A percentile compares a stretch with the other conserved stretches of the same genome.
Conservation (phyloP, 1,140 invertebrate genomes). For the Pachypeltis micranthus region DNA sequence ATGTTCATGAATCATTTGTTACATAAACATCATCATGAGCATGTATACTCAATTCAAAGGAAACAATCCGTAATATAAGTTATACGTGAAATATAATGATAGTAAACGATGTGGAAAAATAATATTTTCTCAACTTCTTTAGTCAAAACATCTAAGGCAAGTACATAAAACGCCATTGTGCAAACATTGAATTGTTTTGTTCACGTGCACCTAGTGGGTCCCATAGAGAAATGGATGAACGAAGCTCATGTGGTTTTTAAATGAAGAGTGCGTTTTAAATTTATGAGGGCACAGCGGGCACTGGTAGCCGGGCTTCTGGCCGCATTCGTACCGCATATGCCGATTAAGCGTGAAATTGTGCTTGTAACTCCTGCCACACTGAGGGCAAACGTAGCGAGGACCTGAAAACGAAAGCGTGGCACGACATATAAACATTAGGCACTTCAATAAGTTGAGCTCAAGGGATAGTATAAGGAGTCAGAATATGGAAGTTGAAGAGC, state of each 20-base stretch:
- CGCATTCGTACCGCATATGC: constrained; percentile 23
- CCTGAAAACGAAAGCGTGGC: not conserved
- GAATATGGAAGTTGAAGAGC: not conserved
- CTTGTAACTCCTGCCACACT: constrained; percentile 6
- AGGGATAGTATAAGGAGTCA: not conserved
- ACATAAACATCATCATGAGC: too few relatives aligned
- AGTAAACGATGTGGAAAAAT: too few relatives aligned
- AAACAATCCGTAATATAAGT: too few relatives aligned
- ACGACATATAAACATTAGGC: not conserved
- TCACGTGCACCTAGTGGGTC: too few relatives aligned
- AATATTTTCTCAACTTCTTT: too few relatives aligned
- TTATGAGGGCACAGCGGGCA: constrained; percentile 38
- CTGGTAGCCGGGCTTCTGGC: constrained; percentile 48
- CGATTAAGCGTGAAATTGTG: constrained; percentile 8
- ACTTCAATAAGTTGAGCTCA: not conserved
- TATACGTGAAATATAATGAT: too few relatives aligned
- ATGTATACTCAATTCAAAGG: too few relatives aligned
- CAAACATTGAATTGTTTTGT: too few relatives aligned
- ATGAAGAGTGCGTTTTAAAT: constrained; percentile 37
- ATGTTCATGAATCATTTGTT: too few relatives aligned
- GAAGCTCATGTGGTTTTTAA: constrained; percentile 34
- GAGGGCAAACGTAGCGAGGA: constrained; percentile 4
- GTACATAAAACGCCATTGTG: too few relatives aligned
- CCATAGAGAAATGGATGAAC: constrained; percentile 19
- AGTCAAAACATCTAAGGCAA: too few relatives aligned